Evolutionary conservation across 2,888 invertebrate genomes (phyloP), one percentile per base, ranked within the genome.

Genomic region (Scaptomyza reducta): DNA sequence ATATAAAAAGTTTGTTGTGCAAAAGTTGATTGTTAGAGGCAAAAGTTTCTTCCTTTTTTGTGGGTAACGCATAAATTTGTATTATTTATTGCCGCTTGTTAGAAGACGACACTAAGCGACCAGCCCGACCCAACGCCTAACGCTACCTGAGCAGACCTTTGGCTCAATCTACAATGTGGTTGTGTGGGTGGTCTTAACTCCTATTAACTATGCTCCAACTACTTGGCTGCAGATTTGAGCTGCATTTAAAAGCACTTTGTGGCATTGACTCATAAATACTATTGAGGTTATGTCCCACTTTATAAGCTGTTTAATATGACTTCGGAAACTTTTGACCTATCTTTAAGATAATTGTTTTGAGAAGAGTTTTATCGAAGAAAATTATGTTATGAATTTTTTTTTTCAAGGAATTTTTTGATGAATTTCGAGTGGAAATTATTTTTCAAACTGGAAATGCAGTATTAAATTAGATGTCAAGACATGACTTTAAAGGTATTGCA

Each of bases 61-160:
- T 58, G 69, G 82, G 62, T 57, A 66, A 58, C 62, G 73, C 73
- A 82, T 87, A 85, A 85, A 82, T 87, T 85, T 87, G 45, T 85
- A 78, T 82, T 87, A 82, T 87, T 67, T 74, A 74, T 74, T 73
- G 71, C 70, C 59, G 64, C 64, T 75, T 60, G 73, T 70, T 60
- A 61, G 41, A 50, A 35, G 51, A n/a, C 59, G 16, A 35, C 14
- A n/a, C 6, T 29, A 35, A 38, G 38, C 38, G 38, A 38, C 35
- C 33, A 42, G 6, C 27, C 27, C 47, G 33, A 33, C 5, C 33
- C 33, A 33, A 13, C 13, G n/a, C 6, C 27, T 5, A 6, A 6
- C 5, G 27, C 6, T 5, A 6, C 27, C 5, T 27, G n/a, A 6
- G 6, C 27, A 27, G 27, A 27, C 3, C 6, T 29, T 31, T 50